Evolutionary conservation across 2,113 vertebrate genomes (phyloP), one percentile per base, ranked within the genome.

Genomic region (Percopsis transmontana): DNA sequence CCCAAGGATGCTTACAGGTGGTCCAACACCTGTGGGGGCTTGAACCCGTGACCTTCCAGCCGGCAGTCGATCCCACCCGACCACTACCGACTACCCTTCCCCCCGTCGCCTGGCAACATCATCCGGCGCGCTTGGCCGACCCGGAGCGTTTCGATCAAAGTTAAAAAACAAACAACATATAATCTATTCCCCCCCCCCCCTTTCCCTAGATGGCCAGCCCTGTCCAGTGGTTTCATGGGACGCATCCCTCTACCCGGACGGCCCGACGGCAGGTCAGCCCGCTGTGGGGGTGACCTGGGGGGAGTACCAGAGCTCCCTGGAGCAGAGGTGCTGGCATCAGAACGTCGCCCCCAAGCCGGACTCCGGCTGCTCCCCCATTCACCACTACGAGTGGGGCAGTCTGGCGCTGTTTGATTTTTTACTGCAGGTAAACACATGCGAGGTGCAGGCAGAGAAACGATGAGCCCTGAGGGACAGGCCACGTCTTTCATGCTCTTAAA

Each of bases 351-450:
- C 95, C 4, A 96, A 92, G 83, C 74, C 91, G 2, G 93, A 95
- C 2, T 93, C 92, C 74, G 91, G 88, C 38, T 99, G 97, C 84
- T 92, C 93, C 1, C 91, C 90, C 48, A 74, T 98, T 20, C 95
- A 97, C 82, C 94, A 98, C 75, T 81, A 93, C 0, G 97, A 99
- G 55, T 99, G 97, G 96, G 96, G 95, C 79, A 96, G 94, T 85
- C 85, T 98, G 80, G 95, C 95, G 23, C 92, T 99, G 61, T 97
- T 98, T 72, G 97, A 99, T 86, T 99, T 99, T 83, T 77, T 99
- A 53, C 79, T 99, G 54, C 97, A 99, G 95, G 97, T 99, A 91
- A 85, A 0, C 5, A n/a, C n/a, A n/a, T n/a, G n/a, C n/a, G n/a
- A n/a, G n/a, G n/a, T n/a, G n/a, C n/a, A n/a, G n/a, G n/a, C n/a